Conservation (phyloP, 2,113 vertebrate species). For the Mobula birostris region DNA sequence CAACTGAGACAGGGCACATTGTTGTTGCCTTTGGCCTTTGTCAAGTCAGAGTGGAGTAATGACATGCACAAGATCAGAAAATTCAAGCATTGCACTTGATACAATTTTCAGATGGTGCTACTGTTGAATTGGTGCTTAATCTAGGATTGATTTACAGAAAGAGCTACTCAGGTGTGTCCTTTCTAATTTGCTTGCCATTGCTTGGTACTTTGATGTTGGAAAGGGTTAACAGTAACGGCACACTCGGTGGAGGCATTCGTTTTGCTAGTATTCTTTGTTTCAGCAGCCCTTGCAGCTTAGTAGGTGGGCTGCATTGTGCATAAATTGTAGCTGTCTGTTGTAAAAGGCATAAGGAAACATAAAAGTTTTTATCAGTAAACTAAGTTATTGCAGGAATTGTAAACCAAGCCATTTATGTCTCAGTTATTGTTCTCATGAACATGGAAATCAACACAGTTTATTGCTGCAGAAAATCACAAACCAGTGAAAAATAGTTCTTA, state of each 20-base stretch:
- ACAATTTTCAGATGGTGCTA: background rate
- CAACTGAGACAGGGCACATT: no score
- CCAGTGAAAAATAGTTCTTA: background rate
- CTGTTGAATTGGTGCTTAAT: no score
- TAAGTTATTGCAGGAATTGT: conserved; percentile 28
- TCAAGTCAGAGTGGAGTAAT: no score
- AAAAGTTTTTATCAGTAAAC: conserved; percentile 32
- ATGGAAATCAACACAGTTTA: background rate
- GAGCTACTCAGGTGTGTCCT: background rate
- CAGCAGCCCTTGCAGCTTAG: background rate
- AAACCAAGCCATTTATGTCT: background rate
- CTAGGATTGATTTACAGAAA: background rate
- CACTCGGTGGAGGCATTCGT: background rate
- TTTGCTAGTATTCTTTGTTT: background rate
- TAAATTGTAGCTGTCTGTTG: background rate
- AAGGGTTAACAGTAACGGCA: background rate
- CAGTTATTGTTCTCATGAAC: background rate
- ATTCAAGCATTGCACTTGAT: background rate
- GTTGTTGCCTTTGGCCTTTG: no score
- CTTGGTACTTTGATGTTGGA: background rate
- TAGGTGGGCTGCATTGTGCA: background rate
- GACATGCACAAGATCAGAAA: background rate
- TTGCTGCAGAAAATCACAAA: background rate
- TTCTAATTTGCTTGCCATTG: background rate
- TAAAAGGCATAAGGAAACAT: conserved; percentile 16